Conservation (phyloP, 2,888 invertebrate genomes). For the Oligia latruncula region DNA sequence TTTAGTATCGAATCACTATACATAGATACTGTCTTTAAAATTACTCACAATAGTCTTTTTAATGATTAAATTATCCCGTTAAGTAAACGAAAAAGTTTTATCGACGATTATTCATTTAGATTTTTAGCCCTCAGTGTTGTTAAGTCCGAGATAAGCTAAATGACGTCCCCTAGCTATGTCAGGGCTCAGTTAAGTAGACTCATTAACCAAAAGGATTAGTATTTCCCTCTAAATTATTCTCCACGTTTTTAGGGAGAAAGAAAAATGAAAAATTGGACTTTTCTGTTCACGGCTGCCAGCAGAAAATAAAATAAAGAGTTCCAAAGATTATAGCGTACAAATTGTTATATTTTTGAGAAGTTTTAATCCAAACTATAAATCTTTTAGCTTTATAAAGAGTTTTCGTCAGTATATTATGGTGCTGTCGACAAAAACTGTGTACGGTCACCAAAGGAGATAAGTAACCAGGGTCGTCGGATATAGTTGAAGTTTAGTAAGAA, state of each 20-base stretch:
- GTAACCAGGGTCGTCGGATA: too few species aligned
- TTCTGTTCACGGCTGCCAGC: constrained; percentile 7
- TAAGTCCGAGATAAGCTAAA: constrained; percentile 28
- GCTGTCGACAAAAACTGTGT: not conserved
- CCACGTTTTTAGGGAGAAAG: not conserved
- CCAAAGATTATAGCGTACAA: constrained; percentile 10
- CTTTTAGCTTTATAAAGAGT: not conserved
- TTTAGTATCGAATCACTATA: not conserved
- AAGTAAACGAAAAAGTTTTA: not conserved
- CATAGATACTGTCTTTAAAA: not conserved
- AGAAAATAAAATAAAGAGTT: constrained; percentile 19
- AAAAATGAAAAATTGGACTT: constrained; percentile 15
- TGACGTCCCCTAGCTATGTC: constrained; percentile 2
- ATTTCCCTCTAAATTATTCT: constrained; percentile 23
- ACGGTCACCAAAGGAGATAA: too few species aligned
- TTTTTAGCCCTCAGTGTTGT: not conserved
- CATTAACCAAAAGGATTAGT: constrained; percentile 42
- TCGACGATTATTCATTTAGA: not conserved
- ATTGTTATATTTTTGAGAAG: not conserved
- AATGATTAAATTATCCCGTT: not conserved
- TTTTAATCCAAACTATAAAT: constrained; percentile 6
- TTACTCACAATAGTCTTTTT: not conserved
- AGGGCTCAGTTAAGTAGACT: constrained; percentile 16
- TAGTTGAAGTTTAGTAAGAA: too few species aligned
- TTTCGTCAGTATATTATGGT: not conserved